phyloP scores from a whole-genome alignment of 2,113 vertebrate species.

The Cyprinodon variegatus region DNA sequence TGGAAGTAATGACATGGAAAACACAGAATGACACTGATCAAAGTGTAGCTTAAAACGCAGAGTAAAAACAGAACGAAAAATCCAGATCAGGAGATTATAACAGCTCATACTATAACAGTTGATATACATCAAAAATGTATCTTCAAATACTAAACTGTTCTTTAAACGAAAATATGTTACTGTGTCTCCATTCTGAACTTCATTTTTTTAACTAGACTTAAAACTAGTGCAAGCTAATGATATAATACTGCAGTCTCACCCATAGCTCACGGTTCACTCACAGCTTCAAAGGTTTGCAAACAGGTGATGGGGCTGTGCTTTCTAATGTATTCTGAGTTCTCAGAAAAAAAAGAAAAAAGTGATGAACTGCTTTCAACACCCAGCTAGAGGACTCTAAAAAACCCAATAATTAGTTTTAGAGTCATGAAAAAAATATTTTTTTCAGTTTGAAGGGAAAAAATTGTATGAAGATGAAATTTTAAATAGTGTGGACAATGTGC shows the following conservation, averaged over 20 bases:
- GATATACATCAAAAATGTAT: not conserved
- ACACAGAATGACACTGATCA: no score
- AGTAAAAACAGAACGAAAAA: no score
- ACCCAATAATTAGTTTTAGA: not conserved
- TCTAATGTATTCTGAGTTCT: not conserved
- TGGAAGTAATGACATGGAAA: no score
- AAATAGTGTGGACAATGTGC: no score
- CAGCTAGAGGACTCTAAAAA: not conserved
- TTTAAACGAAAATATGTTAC: not conserved
- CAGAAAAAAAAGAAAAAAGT: not conserved
- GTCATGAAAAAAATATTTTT: not conserved
- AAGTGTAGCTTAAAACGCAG: no score
- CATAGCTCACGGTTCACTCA: not conserved
- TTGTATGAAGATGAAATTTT: no score
- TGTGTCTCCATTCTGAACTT: not conserved
- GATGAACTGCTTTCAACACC: constrained; percentile 1
- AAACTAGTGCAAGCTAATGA: not conserved
- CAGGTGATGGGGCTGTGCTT: not conserved
- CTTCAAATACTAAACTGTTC: not conserved
- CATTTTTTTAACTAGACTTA: not conserved
- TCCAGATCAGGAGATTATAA: no score
- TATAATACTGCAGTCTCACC: not conserved
- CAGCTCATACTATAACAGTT: not conserved
- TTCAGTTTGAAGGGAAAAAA: not conserved
- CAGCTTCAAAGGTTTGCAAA: not conserved